Conservation (phyloP, 1,140 invertebrate genomes). For the Marisa cornuarietis region DNA sequence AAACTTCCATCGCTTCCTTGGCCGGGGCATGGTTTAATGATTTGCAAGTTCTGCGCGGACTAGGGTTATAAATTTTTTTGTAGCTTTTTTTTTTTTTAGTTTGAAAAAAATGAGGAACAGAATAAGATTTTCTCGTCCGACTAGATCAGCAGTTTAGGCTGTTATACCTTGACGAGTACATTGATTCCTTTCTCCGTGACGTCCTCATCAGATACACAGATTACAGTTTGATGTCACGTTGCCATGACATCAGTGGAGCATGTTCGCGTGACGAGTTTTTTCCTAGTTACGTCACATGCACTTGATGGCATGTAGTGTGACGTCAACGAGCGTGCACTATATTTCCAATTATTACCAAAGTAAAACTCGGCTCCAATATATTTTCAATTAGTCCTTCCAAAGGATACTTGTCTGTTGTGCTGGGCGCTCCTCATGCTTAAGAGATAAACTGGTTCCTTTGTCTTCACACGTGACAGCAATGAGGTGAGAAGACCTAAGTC, state of each 20-base stretch:
- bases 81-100: background rate
- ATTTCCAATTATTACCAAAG: background rate
- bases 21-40: constrained; percentile 24
- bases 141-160: constrained; percentile 3
- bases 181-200: background rate
- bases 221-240: constrained; percentile 5
- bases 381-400: background rate
- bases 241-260: background rate
- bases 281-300: background rate
- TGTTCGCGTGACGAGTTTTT: background rate
- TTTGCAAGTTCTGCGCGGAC: background rate
- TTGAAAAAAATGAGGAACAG: background rate
- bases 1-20: constrained; percentile 24
- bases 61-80: no score
- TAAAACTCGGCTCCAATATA: background rate
- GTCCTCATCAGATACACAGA: constrained; percentile 3
- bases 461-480: no score
- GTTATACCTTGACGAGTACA: background rate
- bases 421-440: no score
- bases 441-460: no score
- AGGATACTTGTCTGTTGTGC: no score
- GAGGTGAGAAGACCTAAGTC: no score
- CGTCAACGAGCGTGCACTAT: background rate
- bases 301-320: background rate
- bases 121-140: background rate